phyloP scores from a whole-genome alignment of 2,113 vertebrate species.

The Hypocryptadius cinnamomeus region DNA sequence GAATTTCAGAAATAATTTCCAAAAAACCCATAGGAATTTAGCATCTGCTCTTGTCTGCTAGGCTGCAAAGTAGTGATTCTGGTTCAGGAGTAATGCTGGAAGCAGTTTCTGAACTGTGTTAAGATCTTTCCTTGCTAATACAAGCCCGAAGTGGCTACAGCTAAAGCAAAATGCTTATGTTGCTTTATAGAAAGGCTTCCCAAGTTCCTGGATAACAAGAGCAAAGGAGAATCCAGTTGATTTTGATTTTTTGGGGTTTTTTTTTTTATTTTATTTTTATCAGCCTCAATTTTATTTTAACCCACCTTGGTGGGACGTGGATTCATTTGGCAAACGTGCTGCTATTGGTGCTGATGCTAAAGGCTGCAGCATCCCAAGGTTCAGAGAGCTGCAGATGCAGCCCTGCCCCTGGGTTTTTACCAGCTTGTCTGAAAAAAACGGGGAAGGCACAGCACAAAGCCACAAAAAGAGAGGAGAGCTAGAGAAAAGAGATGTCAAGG shows the following conservation, averaged over 20 bases:
- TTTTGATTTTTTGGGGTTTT: accelerated
- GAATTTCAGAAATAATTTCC: background rate
- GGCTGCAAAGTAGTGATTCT: background rate
- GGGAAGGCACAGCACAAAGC: background rate
- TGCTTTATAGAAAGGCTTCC: background rate
- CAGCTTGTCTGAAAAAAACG: background rate
- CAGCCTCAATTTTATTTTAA: background rate
- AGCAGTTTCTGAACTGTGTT: background rate
- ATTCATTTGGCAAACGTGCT: background rate
- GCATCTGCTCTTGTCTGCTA: background rate
- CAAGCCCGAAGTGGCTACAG: background rate
- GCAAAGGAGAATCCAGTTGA: background rate
- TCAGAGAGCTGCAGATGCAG: background rate
- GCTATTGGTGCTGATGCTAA: background rate
- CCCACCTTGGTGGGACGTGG: background rate
- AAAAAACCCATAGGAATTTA: background rate
- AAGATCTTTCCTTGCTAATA: background rate
- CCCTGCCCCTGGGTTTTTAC: background rate
- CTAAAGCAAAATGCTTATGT: background rate
- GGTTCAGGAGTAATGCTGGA: background rate
- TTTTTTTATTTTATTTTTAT: background rate
- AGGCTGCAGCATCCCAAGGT: background rate
- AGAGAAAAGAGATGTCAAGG: background rate
- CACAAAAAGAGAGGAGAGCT: background rate
- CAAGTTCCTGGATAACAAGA: background rate